These are phyloP conservation scores for Poecilia gillii DNA, from an alignment of 2,797 vertebrate species.

Conservation along the genomic window DNA sequence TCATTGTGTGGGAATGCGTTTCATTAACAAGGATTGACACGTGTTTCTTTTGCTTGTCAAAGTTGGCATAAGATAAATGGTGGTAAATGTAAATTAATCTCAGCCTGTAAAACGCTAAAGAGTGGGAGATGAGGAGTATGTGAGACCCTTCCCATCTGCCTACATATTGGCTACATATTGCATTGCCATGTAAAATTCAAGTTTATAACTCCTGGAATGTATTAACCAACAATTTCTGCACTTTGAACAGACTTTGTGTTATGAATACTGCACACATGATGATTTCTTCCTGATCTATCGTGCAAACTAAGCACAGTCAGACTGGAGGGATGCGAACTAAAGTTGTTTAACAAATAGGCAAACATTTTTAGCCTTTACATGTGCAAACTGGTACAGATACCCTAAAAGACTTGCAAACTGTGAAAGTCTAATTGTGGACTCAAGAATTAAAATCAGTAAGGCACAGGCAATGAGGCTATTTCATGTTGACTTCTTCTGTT, in stretches of 20 bases:
- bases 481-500: background rate
- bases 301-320: background rate
- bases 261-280: background rate
- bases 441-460: background rate
- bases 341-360: background rate
- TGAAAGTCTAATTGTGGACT: background rate
- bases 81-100: background rate
- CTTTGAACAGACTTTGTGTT: background rate
- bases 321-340: background rate
- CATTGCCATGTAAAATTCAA: background rate
- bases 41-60: background rate
- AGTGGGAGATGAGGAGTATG: background rate
- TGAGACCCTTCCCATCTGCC: background rate
- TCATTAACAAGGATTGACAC: background rate
- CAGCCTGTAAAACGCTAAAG: background rate
- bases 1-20: background rate
- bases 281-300: background rate
- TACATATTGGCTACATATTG: background rate
- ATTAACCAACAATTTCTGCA: background rate
- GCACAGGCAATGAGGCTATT: background rate
- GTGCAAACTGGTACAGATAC: background rate
- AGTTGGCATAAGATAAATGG: background rate
- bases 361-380: background rate
- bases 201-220: background rate
- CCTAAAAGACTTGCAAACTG: background rate